A percentile compares a stretch with the other conserved stretches of the same genome.
phyloP scores from a whole-genome alignment of 2,888 invertebrate species.

The Andrena marginata region DNA sequence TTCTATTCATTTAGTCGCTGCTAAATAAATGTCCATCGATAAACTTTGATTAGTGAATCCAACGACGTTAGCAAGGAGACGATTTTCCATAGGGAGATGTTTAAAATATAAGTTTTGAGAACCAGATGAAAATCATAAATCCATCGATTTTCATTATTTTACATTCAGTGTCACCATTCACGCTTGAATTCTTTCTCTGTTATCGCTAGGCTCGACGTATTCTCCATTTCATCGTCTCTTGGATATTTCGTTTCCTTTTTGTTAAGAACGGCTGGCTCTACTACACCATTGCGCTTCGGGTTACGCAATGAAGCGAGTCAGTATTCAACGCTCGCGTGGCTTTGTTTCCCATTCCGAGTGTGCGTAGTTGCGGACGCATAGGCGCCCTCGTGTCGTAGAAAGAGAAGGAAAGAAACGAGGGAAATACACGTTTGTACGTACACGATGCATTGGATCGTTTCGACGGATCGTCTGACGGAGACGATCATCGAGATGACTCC shows the following conservation, averaged over 20 bases:
- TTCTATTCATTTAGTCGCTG: neutral
- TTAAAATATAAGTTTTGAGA: neutral
- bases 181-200: neutral
- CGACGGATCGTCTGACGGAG: slow-evolving; percentile 57
- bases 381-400: neutral
- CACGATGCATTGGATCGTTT: slow-evolving; percentile 42
- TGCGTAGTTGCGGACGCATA: neutral
- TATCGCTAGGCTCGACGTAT: neutral
- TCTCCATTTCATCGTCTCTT: neutral
- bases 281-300: too few relatives aligned
- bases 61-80: neutral
- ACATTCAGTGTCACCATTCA: neutral
- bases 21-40: neutral
- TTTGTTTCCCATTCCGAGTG: neutral
- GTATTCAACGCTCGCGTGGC: too few relatives aligned
- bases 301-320: too few relatives aligned
- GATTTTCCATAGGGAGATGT: slow-evolving; percentile 15
- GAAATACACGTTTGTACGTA: slow-evolving; percentile 1
- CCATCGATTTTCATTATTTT: neutral
- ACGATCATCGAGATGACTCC: slow-evolving; percentile 56
- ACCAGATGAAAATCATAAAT: neutral
- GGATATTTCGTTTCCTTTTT: neutral
- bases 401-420: slow-evolving; percentile 3
- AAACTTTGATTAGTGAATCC: slow-evolving; percentile 3
- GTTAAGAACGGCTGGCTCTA: too few relatives aligned